These are phyloP conservation scores for Drosophila melanica DNA, from an alignment of 1,140 invertebrate species.

Conservation along the genomic window DNA sequence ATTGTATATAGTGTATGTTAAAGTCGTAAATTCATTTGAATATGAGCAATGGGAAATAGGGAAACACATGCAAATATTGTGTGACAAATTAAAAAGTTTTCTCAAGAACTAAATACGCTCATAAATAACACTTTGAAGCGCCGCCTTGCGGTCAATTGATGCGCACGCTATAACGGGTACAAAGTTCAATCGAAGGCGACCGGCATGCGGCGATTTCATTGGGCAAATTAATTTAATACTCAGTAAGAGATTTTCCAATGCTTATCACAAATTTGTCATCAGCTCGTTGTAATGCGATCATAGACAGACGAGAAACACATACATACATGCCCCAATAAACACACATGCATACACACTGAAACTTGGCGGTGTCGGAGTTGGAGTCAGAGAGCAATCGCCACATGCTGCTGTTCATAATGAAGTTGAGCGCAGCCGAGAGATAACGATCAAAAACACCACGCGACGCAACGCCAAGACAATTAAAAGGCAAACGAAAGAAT, in stretches of 20 bases:
- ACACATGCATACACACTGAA: conserved; percentile 2
- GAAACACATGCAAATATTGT: conserved; percentile 49
- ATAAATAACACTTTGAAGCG: conserved; percentile 60
- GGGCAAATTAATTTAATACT: conserved; percentile 60
- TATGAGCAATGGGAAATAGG: conserved; percentile 39
- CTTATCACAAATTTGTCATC: conserved; percentile 81
- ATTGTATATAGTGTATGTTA: conserved; percentile 22
- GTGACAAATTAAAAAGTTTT: conserved; percentile 47
- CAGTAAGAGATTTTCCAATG: conserved; percentile 54
- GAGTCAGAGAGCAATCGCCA: conserved; percentile 32
- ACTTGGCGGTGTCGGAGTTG: conserved; percentile 9
- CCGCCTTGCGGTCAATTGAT: conserved; percentile 34
- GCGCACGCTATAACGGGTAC: conserved; percentile 15
- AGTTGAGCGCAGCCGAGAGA: conserved; percentile 54
- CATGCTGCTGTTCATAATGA: conserved; percentile 71
- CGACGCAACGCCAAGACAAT: conserved; percentile 67
- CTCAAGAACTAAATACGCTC: conserved; percentile 11
- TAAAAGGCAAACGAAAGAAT: conserved; percentile 59
- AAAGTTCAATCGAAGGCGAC: conserved; percentile 42
- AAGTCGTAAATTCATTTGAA: conserved; percentile 75
- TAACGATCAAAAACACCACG: conserved; percentile 50
- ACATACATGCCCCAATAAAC: conserved; percentile 1
- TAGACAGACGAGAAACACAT: conserved; percentile 2
- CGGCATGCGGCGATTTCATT: conserved; percentile 43
- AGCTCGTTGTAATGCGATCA: conserved; percentile 64